Percentiles rank a stretch among this genome's conserved stretches.
Evolutionary conservation across 2,888 invertebrate species (phyloP).

Genomic region (Tridacna crocea): DNA sequence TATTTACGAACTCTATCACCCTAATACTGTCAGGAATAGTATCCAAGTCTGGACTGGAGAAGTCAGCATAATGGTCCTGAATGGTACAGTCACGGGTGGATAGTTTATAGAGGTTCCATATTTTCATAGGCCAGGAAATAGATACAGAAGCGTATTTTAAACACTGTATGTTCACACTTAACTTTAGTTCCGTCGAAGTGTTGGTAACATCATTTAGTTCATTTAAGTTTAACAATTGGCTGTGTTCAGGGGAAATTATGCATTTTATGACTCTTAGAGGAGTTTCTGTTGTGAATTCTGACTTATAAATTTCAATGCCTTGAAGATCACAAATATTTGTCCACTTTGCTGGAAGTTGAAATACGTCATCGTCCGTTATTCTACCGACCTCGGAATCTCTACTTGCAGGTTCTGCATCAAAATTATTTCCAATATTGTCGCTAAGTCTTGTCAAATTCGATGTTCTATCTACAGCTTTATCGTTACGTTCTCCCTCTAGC

Average conservation of each 20-base stretch:
- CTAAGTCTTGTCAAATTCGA: too few species aligned
- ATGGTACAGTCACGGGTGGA: constrained; percentile 53
- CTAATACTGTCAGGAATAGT: constrained; percentile 56
- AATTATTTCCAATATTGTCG: neutral
- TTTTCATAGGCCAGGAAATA: constrained; percentile 66
- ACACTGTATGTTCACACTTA: constrained; percentile 55
- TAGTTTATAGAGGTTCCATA: constrained; percentile 52
- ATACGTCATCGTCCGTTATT: neutral
- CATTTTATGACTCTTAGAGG: constrained; percentile 32
- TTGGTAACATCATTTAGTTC: constrained; percentile 36
- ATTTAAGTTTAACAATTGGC: constrained; percentile 36
- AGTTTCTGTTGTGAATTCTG: constrained; percentile 44
- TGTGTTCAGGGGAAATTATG: constrained; percentile 24
- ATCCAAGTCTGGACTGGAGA: constrained; percentile 28
- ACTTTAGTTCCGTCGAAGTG: constrained; percentile 17
- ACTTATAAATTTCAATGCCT: constrained; percentile 31
- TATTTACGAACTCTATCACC: constrained; percentile 49
- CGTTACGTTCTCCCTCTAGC: too few species aligned
- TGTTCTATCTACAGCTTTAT: too few species aligned
- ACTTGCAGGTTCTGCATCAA: neutral
- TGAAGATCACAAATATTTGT: constrained; percentile 44
- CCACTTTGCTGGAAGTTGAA: constrained; percentile 49
- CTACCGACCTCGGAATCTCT: neutral
- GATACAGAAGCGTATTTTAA: constrained; percentile 44
- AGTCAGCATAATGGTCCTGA: constrained; percentile 53